Percentiles rank a stretch among this genome's conserved stretches.
These are phyloP conservation scores for Apis dorsata DNA, from an alignment of 1,140 invertebrate species.

Conservation along the genomic window DNA sequence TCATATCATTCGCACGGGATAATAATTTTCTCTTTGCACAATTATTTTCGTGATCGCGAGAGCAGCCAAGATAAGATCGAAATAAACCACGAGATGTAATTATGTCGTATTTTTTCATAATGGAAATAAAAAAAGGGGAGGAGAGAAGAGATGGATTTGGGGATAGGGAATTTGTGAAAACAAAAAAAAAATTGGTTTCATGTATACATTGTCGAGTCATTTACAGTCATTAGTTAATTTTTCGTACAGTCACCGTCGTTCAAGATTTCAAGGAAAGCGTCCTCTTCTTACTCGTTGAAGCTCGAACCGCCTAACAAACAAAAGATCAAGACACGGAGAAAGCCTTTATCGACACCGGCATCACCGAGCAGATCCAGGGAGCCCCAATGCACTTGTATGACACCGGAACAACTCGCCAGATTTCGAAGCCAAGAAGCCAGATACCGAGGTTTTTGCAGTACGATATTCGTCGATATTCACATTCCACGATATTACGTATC, in stretches of 20 bases:
- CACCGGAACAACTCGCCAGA: conserved; percentile 93
- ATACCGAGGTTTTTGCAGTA: conserved; percentile 84
- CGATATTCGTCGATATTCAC: conserved; percentile 24
- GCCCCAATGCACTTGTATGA: conserved; percentile 97
- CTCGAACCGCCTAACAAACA: conserved; percentile 93
- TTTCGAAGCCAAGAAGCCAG: conserved; percentile 91
- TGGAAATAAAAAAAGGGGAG: too few species aligned
- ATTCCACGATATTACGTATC: conserved; percentile 34
- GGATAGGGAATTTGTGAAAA: too few species aligned
- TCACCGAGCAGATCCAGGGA: conserved; percentile 93
- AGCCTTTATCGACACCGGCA: conserved; percentile 95
- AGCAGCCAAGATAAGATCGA: too few species aligned
- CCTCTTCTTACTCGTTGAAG: conserved; percentile 96
- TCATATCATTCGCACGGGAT: neutral
- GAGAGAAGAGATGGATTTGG: too few species aligned
- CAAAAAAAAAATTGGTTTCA: neutral
- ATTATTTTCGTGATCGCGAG: too few species aligned
- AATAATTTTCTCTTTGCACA: neutral
- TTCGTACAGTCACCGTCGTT: conserved; percentile 95
- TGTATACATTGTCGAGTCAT: conserved; percentile 38
- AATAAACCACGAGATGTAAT: too few species aligned
- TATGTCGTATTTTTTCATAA: too few species aligned
- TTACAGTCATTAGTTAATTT: conserved; percentile 64
- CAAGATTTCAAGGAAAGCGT: conserved; percentile 98
- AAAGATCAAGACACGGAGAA: conserved; percentile 90